Evolutionary conservation across 2,113 vertebrate species (phyloP), one percentile per base, ranked within the genome.

Genomic region (Cariama cristata): DNA sequence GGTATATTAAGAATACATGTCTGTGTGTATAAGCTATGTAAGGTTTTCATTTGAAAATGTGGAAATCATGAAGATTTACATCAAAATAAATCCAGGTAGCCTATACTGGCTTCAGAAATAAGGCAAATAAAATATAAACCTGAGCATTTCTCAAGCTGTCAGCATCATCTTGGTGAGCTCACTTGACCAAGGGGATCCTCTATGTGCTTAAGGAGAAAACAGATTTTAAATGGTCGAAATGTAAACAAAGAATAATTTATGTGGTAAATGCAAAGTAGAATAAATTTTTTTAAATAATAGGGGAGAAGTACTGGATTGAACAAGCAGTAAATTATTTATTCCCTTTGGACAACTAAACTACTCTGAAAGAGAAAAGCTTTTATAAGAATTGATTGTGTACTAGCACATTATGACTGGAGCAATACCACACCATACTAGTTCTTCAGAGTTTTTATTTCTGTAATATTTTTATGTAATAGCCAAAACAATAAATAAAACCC

Each of bases 401-500:
- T 96, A 95, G 91, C 86, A 86, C 87, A 95, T 97, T 96, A 94
- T 97, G 92, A 90, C 97, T 97, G 91, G 90, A 97, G 84, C 95
- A 93, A 95, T 96, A 69, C 94, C 83, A 98, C 83, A 97, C 95
- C 90, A 82, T 97, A 86, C 97, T 96, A 97, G 82, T 95, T 91
- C 87, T 97, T 95, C 91, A 89, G 90, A 88, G 86, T 88, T 98
- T 98, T 98, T 98, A 98, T 98, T 97, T 98, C 97, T 95, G 94
- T 96, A 98, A 97, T 98, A 98, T 98, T 98, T 98, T 98, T 95
- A 87, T 93, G 69, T 97, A 98, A 98, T 95, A 80, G 95, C 95
- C 89, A 67, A 93, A 94, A 95, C 95, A 97, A 96, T 98, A 98
- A 98, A 98, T 98, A 98, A 94, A 68, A 4, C 63, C 74, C 72